These are phyloP conservation scores for Microhierax caerulescens DNA, from an alignment of 2,797 vertebrate species.

Conservation along the genomic window DNA sequence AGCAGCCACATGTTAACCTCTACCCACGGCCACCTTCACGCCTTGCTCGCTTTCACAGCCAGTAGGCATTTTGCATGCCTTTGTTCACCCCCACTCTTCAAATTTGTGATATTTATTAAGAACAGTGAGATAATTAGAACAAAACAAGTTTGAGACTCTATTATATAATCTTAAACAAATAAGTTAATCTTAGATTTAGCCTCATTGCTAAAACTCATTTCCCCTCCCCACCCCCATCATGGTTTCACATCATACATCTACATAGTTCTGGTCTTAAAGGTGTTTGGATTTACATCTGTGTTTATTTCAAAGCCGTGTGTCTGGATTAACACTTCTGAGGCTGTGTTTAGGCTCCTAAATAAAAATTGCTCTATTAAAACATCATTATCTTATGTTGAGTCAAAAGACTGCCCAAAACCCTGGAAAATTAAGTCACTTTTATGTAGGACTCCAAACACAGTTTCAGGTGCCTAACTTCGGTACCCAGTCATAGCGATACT, in stretches of 20 bases:
- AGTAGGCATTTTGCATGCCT: not conserved
- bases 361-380: not conserved
- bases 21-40: not conserved
- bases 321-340: not conserved
- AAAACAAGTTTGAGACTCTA: not conserved
- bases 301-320: not conserved
- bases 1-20: not conserved
- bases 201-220: not conserved
- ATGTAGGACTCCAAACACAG: not conserved
- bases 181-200: not conserved
- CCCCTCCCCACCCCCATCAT: fast-evolving
- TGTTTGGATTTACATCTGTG: not conserved
- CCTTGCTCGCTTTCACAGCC: not conserved
- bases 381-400: not conserved
- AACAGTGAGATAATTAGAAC: not conserved
- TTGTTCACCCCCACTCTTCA: not conserved
- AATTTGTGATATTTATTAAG: not conserved
- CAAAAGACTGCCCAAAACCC: not conserved
- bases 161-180: not conserved
- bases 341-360: not conserved
- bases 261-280: not conserved
- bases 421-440: not conserved
- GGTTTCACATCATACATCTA: not conserved
- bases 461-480: not conserved
- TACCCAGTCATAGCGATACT: not conserved